Evolutionary conservation across 2,888 invertebrate species (phyloP).

Genomic region (Catocala fraxini): DNA sequence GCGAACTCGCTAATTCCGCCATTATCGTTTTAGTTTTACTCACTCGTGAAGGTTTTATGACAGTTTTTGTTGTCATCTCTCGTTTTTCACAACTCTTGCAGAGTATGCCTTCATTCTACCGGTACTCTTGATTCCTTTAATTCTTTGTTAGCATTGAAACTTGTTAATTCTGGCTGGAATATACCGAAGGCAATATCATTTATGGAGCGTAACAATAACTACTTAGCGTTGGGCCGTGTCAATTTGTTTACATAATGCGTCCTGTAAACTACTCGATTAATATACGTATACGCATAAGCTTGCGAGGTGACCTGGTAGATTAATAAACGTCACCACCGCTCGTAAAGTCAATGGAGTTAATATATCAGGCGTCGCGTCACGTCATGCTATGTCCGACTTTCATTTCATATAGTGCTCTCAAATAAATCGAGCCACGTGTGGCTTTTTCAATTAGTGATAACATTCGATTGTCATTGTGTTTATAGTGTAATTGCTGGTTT

Average conservation of each 20-base stretch:
- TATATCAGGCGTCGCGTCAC: constrained; percentile 80
- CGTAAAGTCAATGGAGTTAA: constrained; percentile 83
- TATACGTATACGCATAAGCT: constrained; percentile 66
- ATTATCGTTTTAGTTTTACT: constrained; percentile 79
- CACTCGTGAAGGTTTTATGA: constrained; percentile 59
- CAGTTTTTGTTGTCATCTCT: constrained; percentile 52
- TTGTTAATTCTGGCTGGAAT: constrained; percentile 1
- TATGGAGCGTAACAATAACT: constrained; percentile 5
- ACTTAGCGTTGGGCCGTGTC: constrained; percentile 4
- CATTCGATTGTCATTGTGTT: constrained; percentile 85
- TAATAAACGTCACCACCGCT: constrained; percentile 80
- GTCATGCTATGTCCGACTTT: constrained; percentile 70
- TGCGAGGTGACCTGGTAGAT: constrained; percentile 71
- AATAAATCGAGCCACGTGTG: constrained; percentile 77
- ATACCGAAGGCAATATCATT: constrained; percentile 4
- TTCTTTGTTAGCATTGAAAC: constrained; percentile 13
- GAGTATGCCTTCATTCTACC: constrained; percentile 39
- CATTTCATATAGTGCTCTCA: constrained; percentile 85
- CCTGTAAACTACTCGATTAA: constrained; percentile 67
- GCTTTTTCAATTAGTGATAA: constrained; percentile 86
- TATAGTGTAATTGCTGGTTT: constrained; percentile 85
- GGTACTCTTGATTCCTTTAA: constrained; percentile 22
- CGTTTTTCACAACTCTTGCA: constrained; percentile 31
- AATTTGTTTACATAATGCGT: constrained; percentile 59
- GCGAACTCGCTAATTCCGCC: constrained; percentile 81